Percentiles rank a stretch among this genome's conserved stretches.
Conservation (phyloP, 2,797 vertebrate genomes). For the Parambassis ranga region DNA sequence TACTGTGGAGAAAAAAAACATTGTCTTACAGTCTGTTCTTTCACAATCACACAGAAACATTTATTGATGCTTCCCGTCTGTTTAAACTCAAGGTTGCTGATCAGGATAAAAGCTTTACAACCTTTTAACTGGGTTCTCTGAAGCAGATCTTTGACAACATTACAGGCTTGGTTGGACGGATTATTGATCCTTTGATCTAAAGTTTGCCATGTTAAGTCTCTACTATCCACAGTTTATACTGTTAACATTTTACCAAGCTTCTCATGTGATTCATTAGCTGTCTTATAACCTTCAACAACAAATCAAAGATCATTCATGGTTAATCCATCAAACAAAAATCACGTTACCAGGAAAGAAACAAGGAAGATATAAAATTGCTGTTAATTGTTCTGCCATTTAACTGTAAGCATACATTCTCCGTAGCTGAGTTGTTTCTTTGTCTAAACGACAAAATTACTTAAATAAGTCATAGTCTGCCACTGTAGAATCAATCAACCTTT, state of each 20-base stretch:
- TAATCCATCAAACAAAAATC: not conserved
- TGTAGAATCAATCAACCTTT: not conserved
- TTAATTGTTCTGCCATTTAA: not conserved
- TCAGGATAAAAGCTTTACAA: not conserved
- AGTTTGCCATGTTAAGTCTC: not conserved
- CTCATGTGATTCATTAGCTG: not conserved
- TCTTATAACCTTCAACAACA: not conserved
- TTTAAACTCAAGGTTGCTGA: not conserved
- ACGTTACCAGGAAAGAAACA: not conserved
- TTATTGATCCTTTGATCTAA: not conserved
- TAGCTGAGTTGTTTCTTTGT: not conserved
- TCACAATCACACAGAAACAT: not conserved
- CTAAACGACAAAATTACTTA: not conserved
- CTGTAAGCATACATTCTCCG: not conserved
- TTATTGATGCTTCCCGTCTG: not conserved
- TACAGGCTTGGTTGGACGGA: not conserved
- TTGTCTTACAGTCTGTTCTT: not conserved
- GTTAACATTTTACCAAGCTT: not conserved
- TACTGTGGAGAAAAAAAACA: slow-evolving; percentile 21
- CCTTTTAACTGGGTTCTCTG: not conserved
- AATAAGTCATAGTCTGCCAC: no score
- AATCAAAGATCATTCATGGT: no score
- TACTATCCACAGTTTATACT: not conserved
- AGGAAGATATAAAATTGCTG: not conserved
- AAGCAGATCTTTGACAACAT: not conserved